Percentiles rank a stretch among this genome's conserved stretches.
These are phyloP conservation scores for Drosophila robusta DNA, from an alignment of 2,888 invertebrate species.

Conservation along the genomic window DNA sequence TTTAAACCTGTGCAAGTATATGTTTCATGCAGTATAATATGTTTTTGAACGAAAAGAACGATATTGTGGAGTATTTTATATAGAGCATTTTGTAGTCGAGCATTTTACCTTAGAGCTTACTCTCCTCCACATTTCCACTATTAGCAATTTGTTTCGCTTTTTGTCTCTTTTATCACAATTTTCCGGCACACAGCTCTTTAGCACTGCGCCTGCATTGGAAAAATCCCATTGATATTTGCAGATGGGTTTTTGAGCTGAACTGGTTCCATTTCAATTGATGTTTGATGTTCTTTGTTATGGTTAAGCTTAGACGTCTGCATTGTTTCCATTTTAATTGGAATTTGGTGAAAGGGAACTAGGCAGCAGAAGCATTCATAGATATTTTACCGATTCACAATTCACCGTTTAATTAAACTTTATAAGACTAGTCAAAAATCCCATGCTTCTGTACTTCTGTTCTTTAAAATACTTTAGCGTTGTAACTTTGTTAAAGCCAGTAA, in stretches of 20 bases:
- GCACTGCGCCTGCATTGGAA: background rate
- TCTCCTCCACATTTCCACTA: background rate
- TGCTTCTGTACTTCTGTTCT: background rate
- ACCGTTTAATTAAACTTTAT: too few relatives aligned
- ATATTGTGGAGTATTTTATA: background rate
- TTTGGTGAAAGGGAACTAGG: background rate
- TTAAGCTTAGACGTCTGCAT: constrained; percentile 14
- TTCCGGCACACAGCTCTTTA: constrained; percentile 3
- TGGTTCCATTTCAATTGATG: constrained; percentile 2
- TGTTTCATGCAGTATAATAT: too few relatives aligned
- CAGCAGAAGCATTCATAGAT: background rate
- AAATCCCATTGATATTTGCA: constrained; percentile 24
- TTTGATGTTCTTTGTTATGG: constrained; percentile 15
- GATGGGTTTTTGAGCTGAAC: background rate
- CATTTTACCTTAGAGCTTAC: background rate
- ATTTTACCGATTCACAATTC: background rate
- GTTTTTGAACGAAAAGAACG: too few relatives aligned
- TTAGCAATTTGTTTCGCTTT: constrained; percentile 12
- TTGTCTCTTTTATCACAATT: constrained; percentile 10
- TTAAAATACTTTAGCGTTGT: too few relatives aligned
- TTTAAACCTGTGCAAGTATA: too few relatives aligned
- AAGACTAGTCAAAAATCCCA: too few relatives aligned
- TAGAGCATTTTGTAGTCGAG: background rate
- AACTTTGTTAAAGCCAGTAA: too few relatives aligned
- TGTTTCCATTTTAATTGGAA: constrained; percentile 41